phyloP scores from a whole-genome alignment of 2,888 invertebrate genomes.

The Ypsolopha scabrella region DNA sequence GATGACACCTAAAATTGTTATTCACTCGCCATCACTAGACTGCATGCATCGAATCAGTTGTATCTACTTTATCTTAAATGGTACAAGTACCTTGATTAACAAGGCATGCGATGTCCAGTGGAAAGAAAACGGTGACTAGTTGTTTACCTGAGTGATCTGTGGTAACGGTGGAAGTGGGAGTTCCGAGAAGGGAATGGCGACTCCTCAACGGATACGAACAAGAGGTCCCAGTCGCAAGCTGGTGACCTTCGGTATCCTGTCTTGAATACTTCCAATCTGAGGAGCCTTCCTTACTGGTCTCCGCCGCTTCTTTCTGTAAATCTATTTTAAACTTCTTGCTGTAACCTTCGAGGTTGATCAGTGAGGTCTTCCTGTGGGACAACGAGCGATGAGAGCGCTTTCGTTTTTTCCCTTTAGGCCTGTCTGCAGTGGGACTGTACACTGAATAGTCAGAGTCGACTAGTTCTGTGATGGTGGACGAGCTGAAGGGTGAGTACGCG shows the following conservation, averaged over 20 bases:
- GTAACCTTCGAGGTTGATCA: constrained; percentile 44
- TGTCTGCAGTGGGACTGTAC: constrained; percentile 54
- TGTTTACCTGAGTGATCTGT: constrained; percentile 49
- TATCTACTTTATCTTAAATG: too few species aligned
- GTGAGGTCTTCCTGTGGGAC: constrained; percentile 45
- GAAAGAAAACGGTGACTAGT: neutral
- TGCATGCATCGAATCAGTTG: neutral
- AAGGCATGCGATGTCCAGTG: neutral
- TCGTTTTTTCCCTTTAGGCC: constrained; percentile 58
- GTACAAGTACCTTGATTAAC: too few species aligned
- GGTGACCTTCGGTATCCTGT: constrained; percentile 31
- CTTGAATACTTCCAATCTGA: constrained; percentile 9
- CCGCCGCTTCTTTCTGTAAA: constrained; percentile 40
- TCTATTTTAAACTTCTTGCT: constrained; percentile 69
- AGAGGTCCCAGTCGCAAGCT: constrained; percentile 23
- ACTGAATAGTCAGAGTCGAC: constrained; percentile 63
- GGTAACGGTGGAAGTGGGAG: constrained; percentile 46
- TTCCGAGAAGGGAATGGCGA: constrained; percentile 38
- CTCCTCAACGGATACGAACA: constrained; percentile 43
- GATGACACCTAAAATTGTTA: neutral
- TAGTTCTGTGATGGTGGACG: constrained; percentile 59
- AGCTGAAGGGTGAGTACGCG: constrained; percentile 63
- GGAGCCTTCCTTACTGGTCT: constrained; percentile 30
- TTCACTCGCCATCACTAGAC: neutral
- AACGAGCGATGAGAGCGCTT: constrained; percentile 56